These are phyloP conservation scores for Drosophila nr. perissopoda DNA, from an alignment of 2,888 invertebrate genomes.

Conservation along the genomic window DNA sequence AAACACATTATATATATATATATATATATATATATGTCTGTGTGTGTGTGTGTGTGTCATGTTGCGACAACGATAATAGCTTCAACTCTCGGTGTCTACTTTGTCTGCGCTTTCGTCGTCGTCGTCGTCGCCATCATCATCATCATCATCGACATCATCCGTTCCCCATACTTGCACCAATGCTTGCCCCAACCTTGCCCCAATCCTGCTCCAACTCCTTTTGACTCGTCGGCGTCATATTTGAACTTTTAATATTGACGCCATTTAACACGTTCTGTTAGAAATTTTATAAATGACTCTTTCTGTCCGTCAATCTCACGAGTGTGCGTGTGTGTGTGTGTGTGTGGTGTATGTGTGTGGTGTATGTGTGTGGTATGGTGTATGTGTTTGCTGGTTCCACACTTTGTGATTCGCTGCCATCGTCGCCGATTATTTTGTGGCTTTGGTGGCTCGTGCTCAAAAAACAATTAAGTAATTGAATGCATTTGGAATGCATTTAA, in stretches of 20 bases:
- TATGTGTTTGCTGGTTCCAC: background rate
- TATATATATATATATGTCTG: constrained; percentile 11
- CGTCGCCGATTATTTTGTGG: constrained; percentile 42
- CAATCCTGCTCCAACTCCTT: constrained; percentile 3
- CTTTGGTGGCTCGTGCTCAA: background rate
- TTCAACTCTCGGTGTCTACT: constrained; percentile 55
- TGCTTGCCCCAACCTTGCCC: background rate
- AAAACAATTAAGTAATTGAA: constrained; percentile 48
- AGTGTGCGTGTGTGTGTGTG: background rate
- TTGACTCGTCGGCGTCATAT: constrained; percentile 73
- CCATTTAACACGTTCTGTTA: constrained; percentile 77
- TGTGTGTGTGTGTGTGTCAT: constrained; percentile 49
- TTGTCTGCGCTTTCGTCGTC: constrained; percentile 43
- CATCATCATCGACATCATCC: constrained; percentile 34
- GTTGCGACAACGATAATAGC: constrained; percentile 80
- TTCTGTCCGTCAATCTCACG: constrained; percentile 50
- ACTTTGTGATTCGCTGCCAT: constrained; percentile 9
- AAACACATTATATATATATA: constrained; percentile 5
- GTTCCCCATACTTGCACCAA: constrained; percentile 3
- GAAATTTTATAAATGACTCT: constrained; percentile 79
- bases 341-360: background rate
- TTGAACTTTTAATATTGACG: constrained; percentile 81
- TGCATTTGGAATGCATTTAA: constrained; percentile 48
- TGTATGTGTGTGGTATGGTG: too few relatives aligned
- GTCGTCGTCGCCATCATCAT: constrained; percentile 7